Conservation (phyloP, 1,140 invertebrate species). For the Argopecten irradians region DNA sequence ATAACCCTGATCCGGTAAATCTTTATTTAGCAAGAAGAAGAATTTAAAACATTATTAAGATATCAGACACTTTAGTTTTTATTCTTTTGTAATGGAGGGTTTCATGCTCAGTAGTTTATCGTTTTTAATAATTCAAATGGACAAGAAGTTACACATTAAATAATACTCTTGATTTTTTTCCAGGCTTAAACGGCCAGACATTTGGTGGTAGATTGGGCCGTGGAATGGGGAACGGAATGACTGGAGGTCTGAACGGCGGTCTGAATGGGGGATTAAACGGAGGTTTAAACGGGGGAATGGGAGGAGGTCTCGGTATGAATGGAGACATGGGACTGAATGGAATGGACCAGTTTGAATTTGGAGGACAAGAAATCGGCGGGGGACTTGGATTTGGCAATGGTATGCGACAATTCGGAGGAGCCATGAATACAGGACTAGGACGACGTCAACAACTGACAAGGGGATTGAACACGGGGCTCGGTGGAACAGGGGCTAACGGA, state of each 20-base stretch:
- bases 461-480: background rate
- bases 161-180: too few relatives aligned
- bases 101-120: too few relatives aligned
- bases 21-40: too few relatives aligned
- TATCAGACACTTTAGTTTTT: too few relatives aligned
- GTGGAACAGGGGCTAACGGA: background rate
- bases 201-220: background rate
- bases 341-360: background rate
- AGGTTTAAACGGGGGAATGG: background rate
- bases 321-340: background rate
- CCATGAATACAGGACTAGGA: background rate
- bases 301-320: background rate
- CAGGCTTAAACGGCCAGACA: background rate
- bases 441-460: background rate
- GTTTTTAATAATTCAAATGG: too few relatives aligned
- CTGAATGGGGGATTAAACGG: too few relatives aligned
- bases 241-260: background rate
- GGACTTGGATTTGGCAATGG: background rate
- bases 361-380: background rate
- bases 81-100: too few relatives aligned
- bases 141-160: too few relatives aligned
- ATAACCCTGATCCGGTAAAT: too few relatives aligned
- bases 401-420: background rate
- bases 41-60: too few relatives aligned
- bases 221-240: background rate